Evolutionary conservation across 2,888 invertebrate species (phyloP).

Genomic region (Macropis europaea): DNA sequence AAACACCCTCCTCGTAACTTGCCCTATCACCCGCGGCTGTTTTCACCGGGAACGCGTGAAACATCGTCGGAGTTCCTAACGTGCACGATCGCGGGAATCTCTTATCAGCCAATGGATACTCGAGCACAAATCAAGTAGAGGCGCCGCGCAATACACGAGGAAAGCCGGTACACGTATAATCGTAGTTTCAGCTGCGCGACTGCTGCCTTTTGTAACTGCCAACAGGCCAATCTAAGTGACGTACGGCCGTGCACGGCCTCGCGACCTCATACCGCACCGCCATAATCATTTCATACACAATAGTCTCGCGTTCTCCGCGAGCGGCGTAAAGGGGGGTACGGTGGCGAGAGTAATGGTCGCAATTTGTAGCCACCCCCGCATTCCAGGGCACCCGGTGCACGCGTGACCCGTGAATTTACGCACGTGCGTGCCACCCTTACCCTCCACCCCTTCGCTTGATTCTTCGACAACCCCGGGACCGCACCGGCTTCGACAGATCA

Average conservation of each 20-base stretch:
- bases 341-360: slow-evolving; percentile 77
- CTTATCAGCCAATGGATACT: slow-evolving; percentile 21
- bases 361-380: slow-evolving; percentile 75
- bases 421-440: slow-evolving; percentile 51
- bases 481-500: slow-evolving; percentile 14
- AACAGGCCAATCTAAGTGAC: slow-evolving; percentile 76
- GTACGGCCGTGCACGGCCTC: slow-evolving; percentile 73
- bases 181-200: slow-evolving; percentile 43
- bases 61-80: slow-evolving; percentile 1
- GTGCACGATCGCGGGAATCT: slow-evolving; percentile 17
- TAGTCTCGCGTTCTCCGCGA: slow-evolving; percentile 64
- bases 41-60: background rate
- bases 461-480: slow-evolving; percentile 12
- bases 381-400: slow-evolving; percentile 65
- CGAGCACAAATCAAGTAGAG: too few relatives aligned
- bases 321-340: slow-evolving; percentile 38
- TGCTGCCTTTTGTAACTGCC: slow-evolving; percentile 71
- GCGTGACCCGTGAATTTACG: slow-evolving; percentile 71
- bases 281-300: slow-evolving; percentile 78
- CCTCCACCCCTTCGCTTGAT: too few relatives aligned
- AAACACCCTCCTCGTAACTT: too few relatives aligned
- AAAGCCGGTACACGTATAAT: slow-evolving; percentile 32
- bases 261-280: slow-evolving; percentile 74
- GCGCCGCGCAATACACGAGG: background rate
- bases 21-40: too few relatives aligned